Percentiles rank a stretch among this genome's conserved stretches.
These are phyloP conservation scores for Megalonaias nervosa DNA, from an alignment of 1,140 invertebrate genomes.

Conservation along the genomic window DNA sequence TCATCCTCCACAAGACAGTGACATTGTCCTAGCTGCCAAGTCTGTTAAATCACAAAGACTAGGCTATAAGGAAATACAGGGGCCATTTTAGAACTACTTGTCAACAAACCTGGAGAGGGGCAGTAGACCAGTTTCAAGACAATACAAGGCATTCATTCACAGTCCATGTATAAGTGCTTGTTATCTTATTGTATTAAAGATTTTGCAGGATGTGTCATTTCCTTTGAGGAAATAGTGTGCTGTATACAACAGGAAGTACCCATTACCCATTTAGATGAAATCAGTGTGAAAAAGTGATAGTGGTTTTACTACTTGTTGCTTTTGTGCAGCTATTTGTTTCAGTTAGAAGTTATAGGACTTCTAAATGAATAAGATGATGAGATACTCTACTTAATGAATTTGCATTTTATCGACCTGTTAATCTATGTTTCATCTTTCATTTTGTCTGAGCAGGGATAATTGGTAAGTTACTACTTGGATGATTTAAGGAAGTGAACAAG, in stretches of 20 bases:
- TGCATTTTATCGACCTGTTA: no score
- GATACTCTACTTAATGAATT: no score
- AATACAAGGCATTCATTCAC: not conserved
- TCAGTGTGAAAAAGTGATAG: no score
- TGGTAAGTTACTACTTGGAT: not conserved
- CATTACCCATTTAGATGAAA: no score
- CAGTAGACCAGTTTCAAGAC: not conserved
- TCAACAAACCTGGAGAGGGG: not conserved
- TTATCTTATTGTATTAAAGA: no score
- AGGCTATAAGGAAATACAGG: not conserved
- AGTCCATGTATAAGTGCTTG: not conserved
- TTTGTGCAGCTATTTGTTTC: no score
- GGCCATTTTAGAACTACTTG: not conserved
- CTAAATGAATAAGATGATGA: no score
- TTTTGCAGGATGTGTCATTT: no score
- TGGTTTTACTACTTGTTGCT: no score
- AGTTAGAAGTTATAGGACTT: no score
- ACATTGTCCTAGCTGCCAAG: not conserved
- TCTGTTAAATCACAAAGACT: not conserved
- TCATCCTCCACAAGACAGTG: not conserved
- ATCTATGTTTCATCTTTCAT: not conserved
- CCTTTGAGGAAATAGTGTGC: no score
- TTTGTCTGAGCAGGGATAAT: not conserved
- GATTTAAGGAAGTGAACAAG: not conserved
- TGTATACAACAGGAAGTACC: no score